Percentiles rank a stretch among this genome's conserved stretches.
These are phyloP conservation scores for Cheilosia urbana DNA, from an alignment of 2,888 invertebrate species.

Conservation along the genomic window DNA sequence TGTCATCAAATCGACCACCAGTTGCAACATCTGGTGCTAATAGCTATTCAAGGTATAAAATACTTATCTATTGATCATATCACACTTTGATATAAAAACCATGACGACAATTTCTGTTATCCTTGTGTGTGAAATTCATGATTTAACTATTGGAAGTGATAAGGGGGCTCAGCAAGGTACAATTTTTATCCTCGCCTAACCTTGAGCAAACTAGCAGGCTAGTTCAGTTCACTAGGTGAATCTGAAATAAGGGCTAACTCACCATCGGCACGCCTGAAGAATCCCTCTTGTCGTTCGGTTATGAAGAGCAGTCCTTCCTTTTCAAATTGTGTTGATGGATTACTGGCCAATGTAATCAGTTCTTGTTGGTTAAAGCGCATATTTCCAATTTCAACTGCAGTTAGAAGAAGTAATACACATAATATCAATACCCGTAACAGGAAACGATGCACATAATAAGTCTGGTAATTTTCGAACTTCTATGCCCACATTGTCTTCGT, in stretches of 20 bases:
- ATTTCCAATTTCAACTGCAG: slow-evolving; percentile 76
- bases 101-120: too few relatives aligned
- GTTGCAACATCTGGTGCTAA: too few relatives aligned
- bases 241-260: slow-evolving; percentile 75
- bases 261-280: slow-evolving; percentile 97
- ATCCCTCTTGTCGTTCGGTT: slow-evolving; percentile 94
- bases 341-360: slow-evolving; percentile 92
- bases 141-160: too few relatives aligned
- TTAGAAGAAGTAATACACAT: slow-evolving; percentile 7
- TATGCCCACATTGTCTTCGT: slow-evolving; percentile 36
- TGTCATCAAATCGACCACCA: too few relatives aligned
- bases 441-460: not conserved
- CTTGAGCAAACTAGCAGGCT: slow-evolving; percentile 1
- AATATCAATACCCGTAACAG: not conserved
- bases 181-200: not conserved
- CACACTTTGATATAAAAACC: too few relatives aligned
- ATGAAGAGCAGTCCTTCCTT: slow-evolving; percentile 95
- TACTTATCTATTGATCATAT: too few relatives aligned
- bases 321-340: slow-evolving; percentile 94
- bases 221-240: not conserved
- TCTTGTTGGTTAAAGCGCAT: slow-evolving; percentile 98
- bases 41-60: too few relatives aligned
- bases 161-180: too few relatives aligned
- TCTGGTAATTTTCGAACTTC: slow-evolving; percentile 17
- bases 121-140: too few relatives aligned